Evolutionary conservation across 2,797 vertebrate species (phyloP).

Genomic region (Aulostomus chinensis): DNA sequence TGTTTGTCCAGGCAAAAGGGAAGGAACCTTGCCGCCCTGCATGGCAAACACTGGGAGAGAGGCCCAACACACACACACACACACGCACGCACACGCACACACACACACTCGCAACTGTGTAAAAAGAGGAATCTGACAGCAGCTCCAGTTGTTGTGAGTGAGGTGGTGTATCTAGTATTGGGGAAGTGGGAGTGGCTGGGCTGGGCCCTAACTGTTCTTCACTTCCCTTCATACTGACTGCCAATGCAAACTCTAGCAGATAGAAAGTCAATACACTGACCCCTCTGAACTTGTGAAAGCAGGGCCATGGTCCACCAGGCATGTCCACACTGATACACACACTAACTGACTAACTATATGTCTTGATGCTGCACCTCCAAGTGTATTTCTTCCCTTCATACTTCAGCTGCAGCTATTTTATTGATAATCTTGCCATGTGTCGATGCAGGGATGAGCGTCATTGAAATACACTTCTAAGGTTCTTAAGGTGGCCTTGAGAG

Average conservation of each 20-base stretch:
- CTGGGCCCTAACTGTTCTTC: constrained; percentile 52
- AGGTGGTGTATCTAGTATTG: constrained; percentile 43
- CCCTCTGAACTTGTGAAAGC: constrained; percentile 42
- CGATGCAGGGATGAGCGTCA: too few species aligned
- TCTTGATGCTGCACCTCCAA: too few species aligned
- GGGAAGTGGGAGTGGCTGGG: constrained; percentile 66
- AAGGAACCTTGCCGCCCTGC: constrained; percentile 68
- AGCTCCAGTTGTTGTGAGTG: constrained; percentile 30
- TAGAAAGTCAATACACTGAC: constrained; percentile 61
- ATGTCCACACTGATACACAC: constrained; percentile 28
- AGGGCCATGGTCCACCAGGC: constrained; percentile 9
- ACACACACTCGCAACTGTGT: constrained; percentile 16
- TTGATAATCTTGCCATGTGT: too few species aligned
- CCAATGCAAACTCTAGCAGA: constrained; percentile 56
- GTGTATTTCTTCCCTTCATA: too few species aligned
- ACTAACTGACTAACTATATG: background rate
- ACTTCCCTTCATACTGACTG: constrained; percentile 51
- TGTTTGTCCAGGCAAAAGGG: constrained; percentile 79
- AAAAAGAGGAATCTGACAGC: constrained; percentile 53
- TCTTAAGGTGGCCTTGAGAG: too few species aligned
- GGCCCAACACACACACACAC: constrained; percentile 25
- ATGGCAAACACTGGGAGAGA: constrained; percentile 65
- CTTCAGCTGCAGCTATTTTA: too few species aligned
- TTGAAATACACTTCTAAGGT: too few species aligned
- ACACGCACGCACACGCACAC: constrained; percentile 12